Conservation (phyloP, 2,113 vertebrate genomes). For the Xerus inauris region DNA sequence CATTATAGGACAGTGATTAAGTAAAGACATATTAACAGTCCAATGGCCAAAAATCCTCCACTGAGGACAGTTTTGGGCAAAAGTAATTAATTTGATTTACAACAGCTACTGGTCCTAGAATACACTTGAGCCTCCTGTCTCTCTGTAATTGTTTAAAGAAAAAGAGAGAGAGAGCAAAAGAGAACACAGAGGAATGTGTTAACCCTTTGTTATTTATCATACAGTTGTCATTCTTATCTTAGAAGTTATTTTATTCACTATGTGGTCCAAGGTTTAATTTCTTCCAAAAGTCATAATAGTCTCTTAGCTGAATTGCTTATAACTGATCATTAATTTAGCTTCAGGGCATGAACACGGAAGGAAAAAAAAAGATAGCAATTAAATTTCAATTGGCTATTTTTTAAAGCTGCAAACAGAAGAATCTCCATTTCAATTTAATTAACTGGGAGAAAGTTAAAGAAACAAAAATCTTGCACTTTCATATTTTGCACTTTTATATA, state of each 20-base stretch:
- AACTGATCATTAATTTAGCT: slow-evolving; percentile 86
- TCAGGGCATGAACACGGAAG: slow-evolving; percentile 87
- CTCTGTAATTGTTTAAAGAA: slow-evolving; percentile 67
- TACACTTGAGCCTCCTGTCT: slow-evolving; percentile 70
- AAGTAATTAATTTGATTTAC: slow-evolving; percentile 86
- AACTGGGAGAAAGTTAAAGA: slow-evolving; percentile 71
- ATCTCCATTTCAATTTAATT: slow-evolving; percentile 88
- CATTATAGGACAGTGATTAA: slow-evolving; percentile 77
- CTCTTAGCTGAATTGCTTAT: slow-evolving; percentile 84
- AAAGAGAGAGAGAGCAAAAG: background rate
- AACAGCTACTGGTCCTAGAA: slow-evolving; percentile 73
- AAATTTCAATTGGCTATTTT: slow-evolving; percentile 89
- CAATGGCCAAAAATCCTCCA: slow-evolving; percentile 66
- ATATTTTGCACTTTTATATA: slow-evolving; percentile 29
- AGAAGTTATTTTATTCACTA: slow-evolving; percentile 49
- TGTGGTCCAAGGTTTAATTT: slow-evolving; percentile 69
- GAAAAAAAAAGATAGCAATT: slow-evolving; percentile 88
- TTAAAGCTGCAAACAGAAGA: slow-evolving; percentile 87
- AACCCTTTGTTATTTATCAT: slow-evolving; percentile 80
- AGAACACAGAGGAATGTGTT: slow-evolving; percentile 48
- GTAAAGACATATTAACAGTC: slow-evolving; percentile 72
- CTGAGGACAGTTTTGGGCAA: slow-evolving; percentile 75
- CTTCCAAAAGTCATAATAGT: slow-evolving; percentile 84
- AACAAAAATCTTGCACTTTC: background rate
- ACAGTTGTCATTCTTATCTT: slow-evolving; percentile 76